Evolutionary conservation across 2,113 vertebrate genomes (phyloP).

Genomic region (Uropsilus gracilis): DNA sequence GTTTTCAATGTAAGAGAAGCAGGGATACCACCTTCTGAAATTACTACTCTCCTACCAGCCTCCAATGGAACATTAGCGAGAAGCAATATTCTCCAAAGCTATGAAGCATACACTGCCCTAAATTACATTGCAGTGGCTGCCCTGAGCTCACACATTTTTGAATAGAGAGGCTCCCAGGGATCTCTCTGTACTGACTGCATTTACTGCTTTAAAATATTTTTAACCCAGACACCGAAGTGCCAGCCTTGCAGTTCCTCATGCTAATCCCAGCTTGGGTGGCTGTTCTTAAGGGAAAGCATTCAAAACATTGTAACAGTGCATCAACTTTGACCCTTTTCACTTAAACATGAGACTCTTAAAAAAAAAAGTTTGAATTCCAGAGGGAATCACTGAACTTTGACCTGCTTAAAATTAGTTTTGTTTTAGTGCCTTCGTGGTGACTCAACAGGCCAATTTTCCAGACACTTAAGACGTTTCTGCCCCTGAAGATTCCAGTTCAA

Average conservation of each 20-base stretch:
- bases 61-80: slow-evolving; percentile 83
- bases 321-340: slow-evolving; percentile 90
- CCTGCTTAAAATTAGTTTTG: slow-evolving; percentile 92
- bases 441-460: slow-evolving; percentile 89
- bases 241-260: slow-evolving; percentile 85
- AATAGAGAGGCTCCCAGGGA: slow-evolving; percentile 86
- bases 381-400: slow-evolving; percentile 90
- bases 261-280: slow-evolving; percentile 86
- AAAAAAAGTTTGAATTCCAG: slow-evolving; percentile 86
- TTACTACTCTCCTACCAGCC: slow-evolving; percentile 84
- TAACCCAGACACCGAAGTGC: slow-evolving; percentile 87
- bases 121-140: slow-evolving; percentile 86
- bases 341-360: slow-evolving; percentile 86
- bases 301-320: slow-evolving; percentile 86
- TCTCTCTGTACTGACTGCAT: slow-evolving; percentile 81
- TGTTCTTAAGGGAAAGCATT: slow-evolving; percentile 90
- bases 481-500: slow-evolving; percentile 87
- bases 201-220: slow-evolving; percentile 88
- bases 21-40: slow-evolving; percentile 86
- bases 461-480: slow-evolving; percentile 86
- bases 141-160: slow-evolving; percentile 85
- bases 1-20: slow-evolving; percentile 84
- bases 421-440: slow-evolving; percentile 88
- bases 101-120: slow-evolving; percentile 87
- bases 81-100: slow-evolving; percentile 88